phyloP scores from a whole-genome alignment of 2,113 vertebrate genomes.

The Apeltes quadracus region DNA sequence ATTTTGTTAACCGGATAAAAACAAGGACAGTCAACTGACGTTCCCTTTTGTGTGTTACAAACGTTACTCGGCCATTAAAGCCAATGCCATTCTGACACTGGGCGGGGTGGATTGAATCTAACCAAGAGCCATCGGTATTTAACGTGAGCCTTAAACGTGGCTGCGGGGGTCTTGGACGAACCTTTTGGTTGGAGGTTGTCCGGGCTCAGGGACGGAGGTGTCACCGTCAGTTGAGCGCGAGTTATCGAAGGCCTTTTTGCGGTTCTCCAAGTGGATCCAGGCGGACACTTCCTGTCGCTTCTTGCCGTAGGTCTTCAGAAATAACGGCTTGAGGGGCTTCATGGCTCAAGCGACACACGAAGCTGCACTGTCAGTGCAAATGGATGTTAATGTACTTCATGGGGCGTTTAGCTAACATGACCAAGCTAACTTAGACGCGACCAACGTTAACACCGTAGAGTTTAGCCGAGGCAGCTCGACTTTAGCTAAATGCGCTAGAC shows the following conservation, averaged over 20 bases:
- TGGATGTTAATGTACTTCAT: background rate
- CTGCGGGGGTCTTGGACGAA: slow-evolving; percentile 12
- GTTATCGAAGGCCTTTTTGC: slow-evolving; percentile 74
- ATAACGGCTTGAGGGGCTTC: slow-evolving; percentile 48
- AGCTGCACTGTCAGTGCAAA: background rate
- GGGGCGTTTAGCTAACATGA: background rate
- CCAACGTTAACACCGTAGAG: background rate
- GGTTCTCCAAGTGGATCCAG: slow-evolving; percentile 74
- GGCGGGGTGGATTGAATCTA: background rate
- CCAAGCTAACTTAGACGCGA: background rate
- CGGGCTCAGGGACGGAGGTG: slow-evolving; percentile 48
- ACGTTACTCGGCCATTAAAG: background rate
- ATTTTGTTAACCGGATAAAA: too few species aligned
- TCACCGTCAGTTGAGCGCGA: slow-evolving; percentile 59
- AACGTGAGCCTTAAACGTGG: background rate
- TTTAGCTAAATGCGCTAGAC: background rate
- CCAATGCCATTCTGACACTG: background rate
- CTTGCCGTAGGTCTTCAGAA: slow-evolving; percentile 77
- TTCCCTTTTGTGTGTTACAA: background rate
- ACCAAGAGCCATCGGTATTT: background rate
- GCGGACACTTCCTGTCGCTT: slow-evolving; percentile 62
- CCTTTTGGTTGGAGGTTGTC: slow-evolving; percentile 33
- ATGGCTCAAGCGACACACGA: slow-evolving; percentile 36
- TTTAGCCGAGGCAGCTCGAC: background rate
- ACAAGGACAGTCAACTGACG: too few species aligned